These are phyloP conservation scores for Falco peregrinus DNA, from an alignment of 2,797 vertebrate genomes.

Conservation along the genomic window DNA sequence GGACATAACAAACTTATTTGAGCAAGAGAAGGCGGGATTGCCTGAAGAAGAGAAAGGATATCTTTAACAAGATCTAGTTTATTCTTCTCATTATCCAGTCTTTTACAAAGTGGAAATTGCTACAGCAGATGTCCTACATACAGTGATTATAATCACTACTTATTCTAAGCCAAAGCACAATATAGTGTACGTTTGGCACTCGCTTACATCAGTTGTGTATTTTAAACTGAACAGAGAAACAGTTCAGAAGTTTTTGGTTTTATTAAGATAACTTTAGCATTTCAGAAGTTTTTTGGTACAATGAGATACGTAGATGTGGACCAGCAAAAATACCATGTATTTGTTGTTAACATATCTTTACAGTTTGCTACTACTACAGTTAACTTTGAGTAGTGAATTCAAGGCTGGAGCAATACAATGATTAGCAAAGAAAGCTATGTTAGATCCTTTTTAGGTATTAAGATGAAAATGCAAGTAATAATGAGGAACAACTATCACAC, in stretches of 20 bases:
- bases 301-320: neutral
- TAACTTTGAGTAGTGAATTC: neutral
- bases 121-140: neutral
- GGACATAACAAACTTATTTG: neutral
- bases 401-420: neutral
- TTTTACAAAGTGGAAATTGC: neutral
- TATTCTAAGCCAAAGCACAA: neutral
- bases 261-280: neutral
- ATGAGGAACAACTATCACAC: neutral
- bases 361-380: neutral
- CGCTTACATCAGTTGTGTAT: neutral
- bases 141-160: neutral
- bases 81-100: neutral
- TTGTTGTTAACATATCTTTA: neutral
- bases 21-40: neutral
- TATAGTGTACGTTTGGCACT: neutral
- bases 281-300: neutral
- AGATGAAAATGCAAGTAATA: neutral
- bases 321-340: neutral
- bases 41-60: neutral
- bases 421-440: neutral
- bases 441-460: neutral
- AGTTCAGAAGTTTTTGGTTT: neutral
- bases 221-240: neutral
- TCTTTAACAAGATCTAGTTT: neutral